phyloP scores from a whole-genome alignment of 2,113 vertebrate species.

The Hyaena hyaena region DNA sequence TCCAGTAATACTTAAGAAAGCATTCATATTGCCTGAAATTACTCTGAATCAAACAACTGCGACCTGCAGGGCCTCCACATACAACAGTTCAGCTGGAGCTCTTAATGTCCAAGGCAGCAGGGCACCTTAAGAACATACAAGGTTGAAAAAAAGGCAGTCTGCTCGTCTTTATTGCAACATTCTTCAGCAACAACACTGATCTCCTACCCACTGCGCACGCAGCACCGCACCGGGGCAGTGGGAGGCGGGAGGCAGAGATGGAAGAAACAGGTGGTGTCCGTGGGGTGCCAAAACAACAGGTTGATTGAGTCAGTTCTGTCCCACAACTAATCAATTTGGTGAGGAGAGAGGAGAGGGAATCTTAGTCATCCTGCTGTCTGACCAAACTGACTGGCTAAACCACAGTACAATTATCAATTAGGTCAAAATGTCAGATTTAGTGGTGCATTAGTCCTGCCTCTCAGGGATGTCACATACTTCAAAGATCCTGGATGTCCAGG shows the following conservation, averaged over 20 bases:
- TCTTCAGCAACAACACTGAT: slow-evolving; percentile 62
- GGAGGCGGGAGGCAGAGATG: slow-evolving; percentile 46
- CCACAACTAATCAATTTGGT: slow-evolving; percentile 70
- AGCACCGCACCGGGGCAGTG: background rate
- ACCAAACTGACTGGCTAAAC: slow-evolving; percentile 39
- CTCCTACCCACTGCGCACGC: slow-evolving; percentile 66
- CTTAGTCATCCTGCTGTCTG: slow-evolving; percentile 20
- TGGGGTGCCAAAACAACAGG: slow-evolving; percentile 70
- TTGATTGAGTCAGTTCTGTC: slow-evolving; percentile 31
- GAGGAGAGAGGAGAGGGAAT: slow-evolving; percentile 30
- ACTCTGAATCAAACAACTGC: slow-evolving; percentile 62
- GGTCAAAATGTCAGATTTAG: slow-evolving; percentile 36
- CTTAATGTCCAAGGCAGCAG: slow-evolving; percentile 63
- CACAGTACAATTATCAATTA: background rate
- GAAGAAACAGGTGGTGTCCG: slow-evolving; percentile 70
- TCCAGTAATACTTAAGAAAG: slow-evolving; percentile 76
- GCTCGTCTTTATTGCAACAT: slow-evolving; percentile 73
- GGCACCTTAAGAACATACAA: slow-evolving; percentile 62
- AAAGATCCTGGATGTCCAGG: background rate
- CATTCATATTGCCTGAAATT: slow-evolving; percentile 72
- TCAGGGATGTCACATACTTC: background rate
- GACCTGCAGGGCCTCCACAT: slow-evolving; percentile 14
- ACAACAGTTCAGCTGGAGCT: slow-evolving; percentile 35
- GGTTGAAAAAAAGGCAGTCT: slow-evolving; percentile 33
- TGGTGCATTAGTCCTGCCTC: background rate